A percentile compares a stretch with the other conserved stretches of the same genome.
Evolutionary conservation across 2,888 invertebrate species (phyloP).

Genomic region (Seladonia tumulorum): DNA sequence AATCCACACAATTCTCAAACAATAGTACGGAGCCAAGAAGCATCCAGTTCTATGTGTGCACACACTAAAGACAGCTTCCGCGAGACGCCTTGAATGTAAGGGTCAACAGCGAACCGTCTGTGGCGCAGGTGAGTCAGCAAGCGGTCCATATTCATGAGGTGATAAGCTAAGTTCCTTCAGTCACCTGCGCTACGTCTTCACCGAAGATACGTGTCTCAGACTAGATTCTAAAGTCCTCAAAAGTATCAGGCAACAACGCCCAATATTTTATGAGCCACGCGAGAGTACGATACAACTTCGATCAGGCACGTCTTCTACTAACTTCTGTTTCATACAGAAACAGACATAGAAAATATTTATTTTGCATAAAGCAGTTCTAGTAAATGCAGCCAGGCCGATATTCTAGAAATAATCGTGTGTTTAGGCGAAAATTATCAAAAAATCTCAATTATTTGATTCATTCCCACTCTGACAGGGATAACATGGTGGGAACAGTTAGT

Average conservation of each 20-base stretch:
- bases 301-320: too few relatives aligned
- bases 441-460: too few relatives aligned
- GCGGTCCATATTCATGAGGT: slow-evolving; percentile 7
- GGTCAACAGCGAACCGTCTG: not conserved
- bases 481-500: too few relatives aligned
- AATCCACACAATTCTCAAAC: not conserved
- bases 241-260: not conserved
- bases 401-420: too few relatives aligned
- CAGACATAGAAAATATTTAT: too few relatives aligned
- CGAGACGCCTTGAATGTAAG: not conserved
- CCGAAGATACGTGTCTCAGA: not conserved
- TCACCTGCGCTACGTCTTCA: not conserved
- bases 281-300: too few relatives aligned
- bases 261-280: too few relatives aligned
- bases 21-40: not conserved
- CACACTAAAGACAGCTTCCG: not conserved
- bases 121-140: not conserved
- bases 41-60: not conserved
- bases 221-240: not conserved
- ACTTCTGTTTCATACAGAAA: too few relatives aligned
- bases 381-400: too few relatives aligned
- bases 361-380: too few relatives aligned
- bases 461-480: too few relatives aligned
- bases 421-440: too few relatives aligned
- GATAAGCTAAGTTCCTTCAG: not conserved